A percentile compares a stretch with the other conserved stretches of the same genome.
Conservation (phyloP, 2,113 vertebrate genomes). For the Barbus barbus region DNA sequence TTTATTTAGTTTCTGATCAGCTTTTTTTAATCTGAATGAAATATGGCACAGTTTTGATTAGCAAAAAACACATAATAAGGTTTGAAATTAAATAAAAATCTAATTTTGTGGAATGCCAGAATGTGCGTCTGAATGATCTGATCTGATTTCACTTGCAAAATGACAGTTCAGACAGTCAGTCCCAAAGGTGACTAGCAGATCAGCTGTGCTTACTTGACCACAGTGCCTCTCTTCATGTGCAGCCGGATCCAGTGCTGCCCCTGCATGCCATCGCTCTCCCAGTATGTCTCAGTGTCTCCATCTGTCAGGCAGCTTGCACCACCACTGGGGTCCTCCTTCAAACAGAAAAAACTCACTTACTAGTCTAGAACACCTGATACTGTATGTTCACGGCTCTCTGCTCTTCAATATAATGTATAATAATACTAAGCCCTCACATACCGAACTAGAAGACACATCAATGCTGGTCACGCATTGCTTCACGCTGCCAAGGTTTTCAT, state of each 20-base stretch:
- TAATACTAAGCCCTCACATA: constrained; percentile 66
- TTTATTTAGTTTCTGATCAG: background rate
- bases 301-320: constrained; percentile 88
- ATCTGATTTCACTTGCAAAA: background rate
- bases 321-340: constrained; percentile 88
- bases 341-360: constrained; percentile 40
- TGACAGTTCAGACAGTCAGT: background rate
- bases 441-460: constrained; percentile 89
- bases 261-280: constrained; percentile 98
- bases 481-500: constrained; percentile 93
- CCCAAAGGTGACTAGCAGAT: background rate
- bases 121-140: background rate
- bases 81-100: background rate
- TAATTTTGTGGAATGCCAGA: background rate
- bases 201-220: constrained; percentile 85
- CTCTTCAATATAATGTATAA: background rate
- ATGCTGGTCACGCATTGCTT: constrained; percentile 97
- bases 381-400: background rate
- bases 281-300: constrained; percentile 89
- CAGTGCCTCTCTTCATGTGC: constrained; percentile 96
- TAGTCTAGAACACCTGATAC: background rate
- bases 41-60: background rate
- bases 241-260: constrained; percentile 98
- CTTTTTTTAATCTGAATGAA: background rate
- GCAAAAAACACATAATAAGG: background rate